phyloP scores from a whole-genome alignment of 2,888 invertebrate genomes.

The Peribatodes rhomboidaria region DNA sequence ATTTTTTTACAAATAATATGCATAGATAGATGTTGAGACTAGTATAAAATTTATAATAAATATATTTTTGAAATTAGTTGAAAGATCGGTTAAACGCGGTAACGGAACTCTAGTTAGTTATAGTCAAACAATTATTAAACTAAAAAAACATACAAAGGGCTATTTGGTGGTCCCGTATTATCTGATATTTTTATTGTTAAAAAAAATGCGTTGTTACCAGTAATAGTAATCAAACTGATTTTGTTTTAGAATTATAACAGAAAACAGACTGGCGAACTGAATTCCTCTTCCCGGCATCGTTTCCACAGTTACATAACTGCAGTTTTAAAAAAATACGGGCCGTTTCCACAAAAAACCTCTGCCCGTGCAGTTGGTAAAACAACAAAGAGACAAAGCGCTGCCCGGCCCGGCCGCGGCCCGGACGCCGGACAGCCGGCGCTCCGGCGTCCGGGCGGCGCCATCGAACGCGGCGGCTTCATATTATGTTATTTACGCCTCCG shows the following conservation, averaged over 20 bases:
- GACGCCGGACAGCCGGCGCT: constrained; percentile 7
- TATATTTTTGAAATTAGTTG: no score
- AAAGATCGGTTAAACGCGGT: no score
- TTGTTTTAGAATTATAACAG: background rate
- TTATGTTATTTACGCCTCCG: constrained; percentile 81
- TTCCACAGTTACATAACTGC: background rate
- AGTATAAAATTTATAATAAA: no score
- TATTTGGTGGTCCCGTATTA: no score
- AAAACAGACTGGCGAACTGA: background rate
- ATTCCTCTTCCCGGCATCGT: background rate
- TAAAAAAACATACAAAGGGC: no score
- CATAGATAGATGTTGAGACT: no score
- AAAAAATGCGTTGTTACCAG: no score
- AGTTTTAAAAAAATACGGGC: constrained; percentile 15
- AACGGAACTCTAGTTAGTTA: no score
- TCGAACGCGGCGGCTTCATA: constrained; percentile 65
- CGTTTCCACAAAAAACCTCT: constrained; percentile 40
- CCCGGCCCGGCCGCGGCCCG: constrained; percentile 13
- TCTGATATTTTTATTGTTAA: no score
- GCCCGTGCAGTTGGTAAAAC: constrained; percentile 38
- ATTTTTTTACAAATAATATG: no score
- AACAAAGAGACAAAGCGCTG: constrained; percentile 42
- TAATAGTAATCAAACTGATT: no score
- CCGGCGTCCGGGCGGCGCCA: constrained; percentile 24
- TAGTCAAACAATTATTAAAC: no score